A percentile compares a stretch with the other conserved stretches of the same genome.
phyloP scores from a whole-genome alignment of 1,140 invertebrate genomes.

The Drosophila athabasca region DNA sequence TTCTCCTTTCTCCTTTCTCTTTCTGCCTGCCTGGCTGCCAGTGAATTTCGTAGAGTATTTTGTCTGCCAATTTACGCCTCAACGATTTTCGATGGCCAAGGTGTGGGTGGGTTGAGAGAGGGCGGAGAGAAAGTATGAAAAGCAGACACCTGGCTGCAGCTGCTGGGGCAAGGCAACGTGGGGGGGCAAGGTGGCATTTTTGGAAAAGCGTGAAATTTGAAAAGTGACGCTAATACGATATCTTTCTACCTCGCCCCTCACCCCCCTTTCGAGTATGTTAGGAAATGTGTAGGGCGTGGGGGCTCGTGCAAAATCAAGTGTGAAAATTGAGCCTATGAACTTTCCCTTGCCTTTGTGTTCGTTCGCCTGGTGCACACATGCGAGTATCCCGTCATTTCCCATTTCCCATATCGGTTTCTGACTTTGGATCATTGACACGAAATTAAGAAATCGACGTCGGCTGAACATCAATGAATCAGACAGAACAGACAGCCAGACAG shows the following conservation, averaged over 20 bases:
- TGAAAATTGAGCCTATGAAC: conserved; percentile 70
- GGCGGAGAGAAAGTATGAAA: background rate
- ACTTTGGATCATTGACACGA: conserved; percentile 43
- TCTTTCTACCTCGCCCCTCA: conserved; percentile 7
- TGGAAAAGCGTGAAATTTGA: conserved; percentile 70
- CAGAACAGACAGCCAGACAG: no score
- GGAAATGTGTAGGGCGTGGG: background rate
- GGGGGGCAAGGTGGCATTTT: background rate
- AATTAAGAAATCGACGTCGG: conserved; percentile 63
- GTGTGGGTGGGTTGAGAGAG: background rate
- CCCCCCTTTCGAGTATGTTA: background rate
- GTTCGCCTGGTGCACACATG: conserved; percentile 4
- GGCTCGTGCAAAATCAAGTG: conserved; percentile 61
- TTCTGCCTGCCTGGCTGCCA: background rate
- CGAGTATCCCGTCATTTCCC: background rate
- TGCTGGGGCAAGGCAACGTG: conserved; percentile 16
- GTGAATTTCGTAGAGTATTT: conserved; percentile 30
- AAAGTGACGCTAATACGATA: conserved; percentile 77
- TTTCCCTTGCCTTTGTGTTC: conserved; percentile 30
- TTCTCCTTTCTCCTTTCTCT: background rate
- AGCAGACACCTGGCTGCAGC: no score
- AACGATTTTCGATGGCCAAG: conserved; percentile 33
- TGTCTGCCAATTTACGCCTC: conserved; percentile 57
- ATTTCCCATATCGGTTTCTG: background rate
- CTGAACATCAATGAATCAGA: conserved; percentile 47